These are phyloP conservation scores for Anarsia innoxiella DNA, from an alignment of 2,888 invertebrate species.

Conservation along the genomic window DNA sequence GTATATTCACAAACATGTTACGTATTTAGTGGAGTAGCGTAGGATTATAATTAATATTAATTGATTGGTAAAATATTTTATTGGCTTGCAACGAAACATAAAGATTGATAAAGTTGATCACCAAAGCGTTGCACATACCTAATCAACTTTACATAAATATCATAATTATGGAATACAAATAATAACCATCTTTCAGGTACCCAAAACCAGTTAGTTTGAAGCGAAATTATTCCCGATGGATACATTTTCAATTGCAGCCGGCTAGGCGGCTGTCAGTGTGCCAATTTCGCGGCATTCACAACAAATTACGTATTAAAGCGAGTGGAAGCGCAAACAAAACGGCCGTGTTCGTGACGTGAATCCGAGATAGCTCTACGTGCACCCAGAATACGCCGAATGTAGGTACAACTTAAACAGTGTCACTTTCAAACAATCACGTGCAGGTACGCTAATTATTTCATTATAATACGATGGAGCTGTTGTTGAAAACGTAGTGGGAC, in stretches of 20 bases:
- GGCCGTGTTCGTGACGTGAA: slow-evolving; percentile 70
- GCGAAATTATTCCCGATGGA: slow-evolving; percentile 42
- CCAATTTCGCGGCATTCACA: slow-evolving; percentile 71
- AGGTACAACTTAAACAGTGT: neutral
- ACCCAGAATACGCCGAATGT: too few relatives aligned
- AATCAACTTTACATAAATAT: too few relatives aligned
- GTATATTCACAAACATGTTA: slow-evolving; percentile 44
- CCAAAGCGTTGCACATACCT: too few relatives aligned
- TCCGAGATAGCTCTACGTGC: slow-evolving; percentile 43
- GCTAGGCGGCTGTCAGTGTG: slow-evolving; percentile 59
- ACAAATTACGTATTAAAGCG: slow-evolving; percentile 73
- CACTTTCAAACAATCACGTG: neutral
- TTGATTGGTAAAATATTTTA: too few relatives aligned
- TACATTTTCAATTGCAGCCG: slow-evolving; percentile 62
- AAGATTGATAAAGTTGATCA: too few relatives aligned
- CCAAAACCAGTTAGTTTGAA: too few relatives aligned
- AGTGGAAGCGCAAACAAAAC: slow-evolving; percentile 71
- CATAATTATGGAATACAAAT: too few relatives aligned
- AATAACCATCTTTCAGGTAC: too few relatives aligned
- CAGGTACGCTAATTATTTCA: neutral
- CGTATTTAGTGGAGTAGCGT: slow-evolving; percentile 30
- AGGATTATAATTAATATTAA: too few relatives aligned
- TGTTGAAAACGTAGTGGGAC: neutral
- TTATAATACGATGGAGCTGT: too few relatives aligned
- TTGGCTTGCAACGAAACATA: too few relatives aligned